Conservation (phyloP, 2,113 vertebrate species). For the Ascaphus truei region DNA sequence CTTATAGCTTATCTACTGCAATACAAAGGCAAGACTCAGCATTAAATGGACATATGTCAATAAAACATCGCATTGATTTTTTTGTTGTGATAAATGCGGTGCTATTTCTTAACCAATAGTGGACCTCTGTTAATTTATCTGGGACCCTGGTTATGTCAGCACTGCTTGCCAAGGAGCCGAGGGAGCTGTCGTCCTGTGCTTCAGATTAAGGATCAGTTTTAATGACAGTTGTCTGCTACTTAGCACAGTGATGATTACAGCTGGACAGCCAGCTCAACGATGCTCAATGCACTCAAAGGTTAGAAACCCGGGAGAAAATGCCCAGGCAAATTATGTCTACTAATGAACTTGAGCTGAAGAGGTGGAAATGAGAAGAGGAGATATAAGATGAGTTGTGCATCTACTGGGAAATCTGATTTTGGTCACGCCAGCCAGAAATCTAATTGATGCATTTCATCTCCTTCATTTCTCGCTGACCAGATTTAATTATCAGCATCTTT, state of each 20-base stretch:
- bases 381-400: constrained; percentile 1
- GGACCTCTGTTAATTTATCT: no score
- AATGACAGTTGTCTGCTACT: not conserved
- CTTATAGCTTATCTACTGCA: no score
- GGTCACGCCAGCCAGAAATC: constrained; percentile 7
- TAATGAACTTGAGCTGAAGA: constrained; percentile 19
- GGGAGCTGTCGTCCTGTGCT: not conserved
- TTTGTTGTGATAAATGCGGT: no score
- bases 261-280: not conserved
- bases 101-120: no score
- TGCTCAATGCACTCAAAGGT: not conserved
- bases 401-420: constrained; percentile 21
- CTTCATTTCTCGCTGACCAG: not conserved
- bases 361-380: not conserved
- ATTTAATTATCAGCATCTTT: constrained; percentile 13
- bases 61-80: no score
- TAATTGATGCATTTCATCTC: constrained; percentile 21
- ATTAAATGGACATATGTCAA: no score
- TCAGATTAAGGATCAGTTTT: not conserved
- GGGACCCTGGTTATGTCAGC: not conserved
- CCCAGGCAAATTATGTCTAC: not conserved
- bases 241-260: constrained; percentile 8
- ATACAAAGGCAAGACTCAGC: no score
- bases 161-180: not conserved
- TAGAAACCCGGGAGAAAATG: not conserved